phyloP scores from a whole-genome alignment of 2,888 invertebrate species.

The Cheiracanthium punctorium region DNA sequence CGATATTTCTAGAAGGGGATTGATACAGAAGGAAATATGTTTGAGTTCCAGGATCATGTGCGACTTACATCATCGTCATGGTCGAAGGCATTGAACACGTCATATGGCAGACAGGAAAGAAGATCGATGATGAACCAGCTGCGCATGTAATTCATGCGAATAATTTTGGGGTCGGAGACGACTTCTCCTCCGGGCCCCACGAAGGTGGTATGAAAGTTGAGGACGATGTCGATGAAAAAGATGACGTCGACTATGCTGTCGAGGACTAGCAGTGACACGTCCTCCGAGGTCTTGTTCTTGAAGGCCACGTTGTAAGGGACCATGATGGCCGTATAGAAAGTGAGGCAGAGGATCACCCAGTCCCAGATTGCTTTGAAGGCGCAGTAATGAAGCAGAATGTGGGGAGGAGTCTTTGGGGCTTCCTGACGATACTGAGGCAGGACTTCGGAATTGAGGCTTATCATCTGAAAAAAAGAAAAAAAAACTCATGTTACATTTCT shows the following conservation, averaged over 20 bases:
- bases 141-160: slow-evolving; percentile 98
- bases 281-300: slow-evolving; percentile 98
- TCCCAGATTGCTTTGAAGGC: slow-evolving; percentile 98
- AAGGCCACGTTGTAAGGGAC: slow-evolving; percentile 99
- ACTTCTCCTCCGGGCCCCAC: slow-evolving; percentile 90
- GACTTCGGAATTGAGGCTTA: slow-evolving; percentile 98
- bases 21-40: too few relatives aligned
- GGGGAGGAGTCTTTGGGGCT: slow-evolving; percentile 99
- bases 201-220: slow-evolving; percentile 99
- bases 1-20: too few relatives aligned
- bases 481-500: too few relatives aligned
- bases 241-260: slow-evolving; percentile 99
- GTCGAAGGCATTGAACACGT: slow-evolving; percentile 99
- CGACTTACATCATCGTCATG: slow-evolving; percentile 87
- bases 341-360: slow-evolving; percentile 99
- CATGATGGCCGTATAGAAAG: slow-evolving; percentile 99
- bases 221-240: slow-evolving; percentile 99
- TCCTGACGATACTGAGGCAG: slow-evolving; percentile 99
- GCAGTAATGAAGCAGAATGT: slow-evolving; percentile 99
- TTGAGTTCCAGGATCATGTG: too few relatives aligned
- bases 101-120: slow-evolving; percentile 98
- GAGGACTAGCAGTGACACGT: slow-evolving; percentile 94
- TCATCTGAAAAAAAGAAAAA: slow-evolving; percentile 82
- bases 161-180: slow-evolving; percentile 98
- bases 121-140: slow-evolving; percentile 99